Conservation (phyloP, 2,888 invertebrate genomes). For the Ptychoptera albimana region DNA sequence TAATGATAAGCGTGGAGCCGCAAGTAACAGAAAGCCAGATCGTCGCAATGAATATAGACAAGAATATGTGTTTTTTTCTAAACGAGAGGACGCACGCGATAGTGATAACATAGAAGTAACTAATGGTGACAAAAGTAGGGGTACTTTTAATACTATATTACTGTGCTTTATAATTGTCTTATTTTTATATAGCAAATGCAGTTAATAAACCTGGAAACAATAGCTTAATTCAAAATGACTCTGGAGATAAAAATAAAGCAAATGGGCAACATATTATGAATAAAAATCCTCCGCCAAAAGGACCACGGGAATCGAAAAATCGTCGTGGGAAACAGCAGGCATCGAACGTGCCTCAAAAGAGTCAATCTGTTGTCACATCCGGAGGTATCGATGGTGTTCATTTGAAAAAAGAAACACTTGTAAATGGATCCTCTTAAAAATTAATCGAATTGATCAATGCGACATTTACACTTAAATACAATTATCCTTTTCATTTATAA, state of each 20-base stretch:
- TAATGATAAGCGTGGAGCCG: conserved; percentile 24
- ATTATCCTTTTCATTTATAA: no score
- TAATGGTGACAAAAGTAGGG: conserved; percentile 28
- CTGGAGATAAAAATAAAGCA: not conserved
- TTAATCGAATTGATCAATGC: no score
- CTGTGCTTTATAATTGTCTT: not conserved
- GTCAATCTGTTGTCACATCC: not conserved
- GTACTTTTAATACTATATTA: not conserved
- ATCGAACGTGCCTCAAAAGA: not conserved
- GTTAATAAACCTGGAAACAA: not conserved
- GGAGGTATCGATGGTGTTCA: not conserved
- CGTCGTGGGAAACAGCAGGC: not conserved
- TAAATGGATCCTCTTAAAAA: conserved; percentile 29
- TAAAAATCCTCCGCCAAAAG: not conserved
- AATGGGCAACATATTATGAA: not conserved
- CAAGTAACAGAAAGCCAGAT: conserved; percentile 7
- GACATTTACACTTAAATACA: no score
- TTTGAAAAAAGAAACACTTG: conserved; percentile 26
- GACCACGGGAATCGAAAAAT: not conserved
- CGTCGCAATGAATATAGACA: conserved; percentile 4
- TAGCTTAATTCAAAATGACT: not conserved
- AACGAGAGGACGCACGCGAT: no score
- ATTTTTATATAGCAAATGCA: not conserved
- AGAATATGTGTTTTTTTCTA: no score
- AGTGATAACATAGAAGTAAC: conserved; percentile 28